These are phyloP conservation scores for Odocoileus virginianus DNA, from an alignment of 2,113 vertebrate species.

Conservation along the genomic window DNA sequence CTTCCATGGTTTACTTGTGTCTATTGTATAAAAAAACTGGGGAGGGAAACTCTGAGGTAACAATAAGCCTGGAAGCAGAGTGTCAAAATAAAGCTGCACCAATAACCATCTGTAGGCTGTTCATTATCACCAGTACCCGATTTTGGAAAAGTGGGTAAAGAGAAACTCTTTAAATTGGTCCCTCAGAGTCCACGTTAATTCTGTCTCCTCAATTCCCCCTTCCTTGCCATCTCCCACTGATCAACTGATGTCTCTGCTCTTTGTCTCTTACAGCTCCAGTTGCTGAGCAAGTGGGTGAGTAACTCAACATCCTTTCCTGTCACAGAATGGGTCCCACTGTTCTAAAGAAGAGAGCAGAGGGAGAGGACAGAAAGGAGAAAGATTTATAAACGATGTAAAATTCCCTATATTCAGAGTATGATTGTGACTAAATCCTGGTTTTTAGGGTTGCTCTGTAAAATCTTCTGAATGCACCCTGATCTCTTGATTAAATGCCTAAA, in stretches of 20 bases:
- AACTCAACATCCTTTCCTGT: background rate
- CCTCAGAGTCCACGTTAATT: background rate
- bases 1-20: background rate
- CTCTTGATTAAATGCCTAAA: background rate
- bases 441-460: background rate
- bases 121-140: background rate
- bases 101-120: background rate
- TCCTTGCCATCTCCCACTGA: background rate
- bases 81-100: background rate
- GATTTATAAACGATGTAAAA: background rate
- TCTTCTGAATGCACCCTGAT: background rate
- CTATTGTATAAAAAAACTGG: background rate
- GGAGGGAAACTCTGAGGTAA: background rate
- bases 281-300: constrained; percentile 49
- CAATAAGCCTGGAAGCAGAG: background rate
- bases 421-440: background rate
- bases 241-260: background rate
- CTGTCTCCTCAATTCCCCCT: background rate
- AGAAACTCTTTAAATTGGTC: background rate
- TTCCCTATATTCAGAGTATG: background rate
- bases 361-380: background rate
- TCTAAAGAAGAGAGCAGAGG: background rate
- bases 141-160: background rate
- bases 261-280: constrained; percentile 47
- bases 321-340: background rate